Base-by-base conservation (phyloP, 2,888 invertebrate species). In the Embidobia sp. region DNA sequence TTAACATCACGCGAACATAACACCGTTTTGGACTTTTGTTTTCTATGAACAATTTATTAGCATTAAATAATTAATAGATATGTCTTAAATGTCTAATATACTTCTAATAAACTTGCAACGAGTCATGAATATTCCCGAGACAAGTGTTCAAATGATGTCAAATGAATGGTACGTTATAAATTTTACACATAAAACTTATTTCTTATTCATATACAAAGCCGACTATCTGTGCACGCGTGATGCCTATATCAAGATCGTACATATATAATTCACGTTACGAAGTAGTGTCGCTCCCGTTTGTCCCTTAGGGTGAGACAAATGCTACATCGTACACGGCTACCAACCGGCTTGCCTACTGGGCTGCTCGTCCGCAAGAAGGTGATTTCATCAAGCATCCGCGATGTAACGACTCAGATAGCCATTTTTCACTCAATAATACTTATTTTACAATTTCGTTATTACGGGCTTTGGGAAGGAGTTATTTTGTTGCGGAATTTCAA, bases 301-400 rank as follows among this genome's bases (percentile, higher is more conserved):
- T 75, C 74, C 72, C 66, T 75, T 55, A 66, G 66, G 78, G 75
- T 69, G 67, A 55, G 51, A 66, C 51, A 59, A 66, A 59, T 15
- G 72, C 55, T 63, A 42, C 61, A 33, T 46, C 55, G 46, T 59
- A 15, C 46, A 16, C 35, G 10, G 57, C 73, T 73, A 53, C 63
- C 74, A 67, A 59, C 66, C 64, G 18, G 55, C 73, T 64, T 48
- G 4, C 44, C 57, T 44, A 48, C 69, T 33, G 27, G 13, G 29
- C 35, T 42, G 11, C 48, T 59, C 35, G 15, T 46, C 19, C 51
- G 19, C 22, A 42, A 35, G 51, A 37, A 48, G 48, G 35, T 48
- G 29, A 59, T 61, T 70, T 53, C 61, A 51, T 61, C 70, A 37
- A 61, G 37, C 70, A 70, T 70, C 53, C 70, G 53, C 61, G 70